These are phyloP conservation scores for Cecropterus lyciades DNA, from an alignment of 1,140 invertebrate genomes.

Conservation along the genomic window DNA sequence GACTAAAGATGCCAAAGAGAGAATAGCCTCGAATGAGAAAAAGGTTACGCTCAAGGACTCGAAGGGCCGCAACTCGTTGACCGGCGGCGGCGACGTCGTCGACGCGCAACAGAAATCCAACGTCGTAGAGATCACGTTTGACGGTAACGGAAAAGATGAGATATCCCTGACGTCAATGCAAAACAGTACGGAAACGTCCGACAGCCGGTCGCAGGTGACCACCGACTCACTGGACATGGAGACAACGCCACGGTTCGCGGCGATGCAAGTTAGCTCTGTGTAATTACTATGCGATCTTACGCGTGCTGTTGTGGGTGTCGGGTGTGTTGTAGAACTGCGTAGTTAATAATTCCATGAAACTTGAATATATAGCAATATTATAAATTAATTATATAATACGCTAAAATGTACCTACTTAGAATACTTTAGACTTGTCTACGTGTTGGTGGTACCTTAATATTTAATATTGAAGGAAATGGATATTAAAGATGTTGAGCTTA, in stretches of 20 bases:
- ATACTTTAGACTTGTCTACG: not conserved
- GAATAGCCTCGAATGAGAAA: slow-evolving; percentile 62
- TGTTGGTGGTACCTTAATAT: not conserved
- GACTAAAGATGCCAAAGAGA: slow-evolving; percentile 75
- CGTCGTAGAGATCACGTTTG: slow-evolving; percentile 49
- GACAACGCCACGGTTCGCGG: slow-evolving; percentile 68
- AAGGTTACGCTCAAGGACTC: slow-evolving; percentile 76
- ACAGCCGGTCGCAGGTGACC: slow-evolving; percentile 75
- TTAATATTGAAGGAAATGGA: not conserved
- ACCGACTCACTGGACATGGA: slow-evolving; percentile 76
- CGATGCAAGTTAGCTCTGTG: slow-evolving; percentile 84
- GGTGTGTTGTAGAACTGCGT: slow-evolving; percentile 10
- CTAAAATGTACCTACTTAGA: slow-evolving; percentile 1
- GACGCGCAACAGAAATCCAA: slow-evolving; percentile 71
- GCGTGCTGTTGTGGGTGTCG: slow-evolving; percentile 17
- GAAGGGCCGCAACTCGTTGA: slow-evolving; percentile 75
- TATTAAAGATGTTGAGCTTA: not conserved
- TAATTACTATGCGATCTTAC: slow-evolving; percentile 41
- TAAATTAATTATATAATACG: not conserved
- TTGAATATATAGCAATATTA: not conserved
- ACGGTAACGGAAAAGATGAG: slow-evolving; percentile 77
- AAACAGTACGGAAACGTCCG: slow-evolving; percentile 76
- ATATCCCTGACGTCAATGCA: slow-evolving; percentile 76
- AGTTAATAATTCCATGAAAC: not conserved
- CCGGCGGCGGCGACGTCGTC: slow-evolving; percentile 72